Base-by-base conservation (phyloP, 2,888 invertebrate genomes). In the Ophioninae sp. region DNA sequence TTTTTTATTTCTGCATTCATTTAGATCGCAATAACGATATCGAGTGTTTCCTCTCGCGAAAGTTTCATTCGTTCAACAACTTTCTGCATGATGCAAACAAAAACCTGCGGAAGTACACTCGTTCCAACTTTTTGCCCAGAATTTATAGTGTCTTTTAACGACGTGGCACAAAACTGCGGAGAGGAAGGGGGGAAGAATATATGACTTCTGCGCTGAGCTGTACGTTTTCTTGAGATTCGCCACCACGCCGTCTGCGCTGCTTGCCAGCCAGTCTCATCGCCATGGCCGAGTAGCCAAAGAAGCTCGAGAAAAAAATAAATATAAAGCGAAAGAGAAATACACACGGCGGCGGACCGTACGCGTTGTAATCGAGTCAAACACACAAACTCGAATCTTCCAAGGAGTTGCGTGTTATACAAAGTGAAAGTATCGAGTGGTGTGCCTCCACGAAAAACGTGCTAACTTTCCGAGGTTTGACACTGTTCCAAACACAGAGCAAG, bases 321-420 rank as follows among this genome's bases (percentile, higher is more conserved):
- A 65, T n/a, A 63, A 58, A 44, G 7, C 7, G 44, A n/a, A 13
- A 44, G 51, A 56, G 30, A 65, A 64, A 64, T 68, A 59, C 59
- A 67, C 51, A 59, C 76, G 61, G 9, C 59, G 22, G 72, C 72
- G 17, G 41, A 30, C 59, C 10, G 76, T 59, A 59, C 59, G 65
- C 75, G 68, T 51, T 65, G 68, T 83, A 76, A 83, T 76, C 82
- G 79, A 76, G 75, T 76, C 71, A 58, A 58, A 41, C 51, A 72
- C 75, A 72, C 79, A 79, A 83, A 76, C 82, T 67, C 37, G 79
- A 79, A 76, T 83, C 82, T 76, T 80, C 79, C 82, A 63, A 69
- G 67, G 72, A 72, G 75, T 78, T 72, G 64, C 41, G 59, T n/a
- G 39, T 41, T 68, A 13, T 58, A 75, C 79, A 64, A 80, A 83